Conservation (phyloP, 2,113 vertebrate genomes). For the Sporophila hypoxantha region DNA sequence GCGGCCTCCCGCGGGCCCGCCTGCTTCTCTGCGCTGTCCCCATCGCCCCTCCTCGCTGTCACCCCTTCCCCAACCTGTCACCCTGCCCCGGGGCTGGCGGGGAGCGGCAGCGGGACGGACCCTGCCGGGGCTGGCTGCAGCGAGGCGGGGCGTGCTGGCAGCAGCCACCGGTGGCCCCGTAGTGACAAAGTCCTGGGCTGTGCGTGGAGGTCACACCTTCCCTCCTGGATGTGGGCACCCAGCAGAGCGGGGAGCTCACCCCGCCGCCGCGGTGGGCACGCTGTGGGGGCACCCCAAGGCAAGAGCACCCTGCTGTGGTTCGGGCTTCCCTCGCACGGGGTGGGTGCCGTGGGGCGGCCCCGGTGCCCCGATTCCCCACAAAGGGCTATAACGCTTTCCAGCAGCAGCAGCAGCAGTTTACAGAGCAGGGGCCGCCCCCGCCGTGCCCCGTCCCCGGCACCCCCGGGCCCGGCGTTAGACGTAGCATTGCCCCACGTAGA, state of each 20-base stretch:
- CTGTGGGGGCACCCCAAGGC: background rate
- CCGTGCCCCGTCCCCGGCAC: background rate
- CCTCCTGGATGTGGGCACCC: background rate
- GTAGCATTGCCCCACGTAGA: conserved; percentile 62
- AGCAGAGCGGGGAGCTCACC: background rate
- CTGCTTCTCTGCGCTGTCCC: background rate
- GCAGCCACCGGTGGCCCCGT: background rate
- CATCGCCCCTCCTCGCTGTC: background rate
- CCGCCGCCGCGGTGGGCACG: background rate
- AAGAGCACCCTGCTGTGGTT: background rate
- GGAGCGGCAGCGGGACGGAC: background rate
- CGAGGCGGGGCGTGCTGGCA: background rate
- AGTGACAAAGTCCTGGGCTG: background rate
- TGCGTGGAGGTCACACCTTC: background rate
- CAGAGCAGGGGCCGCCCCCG: conserved; percentile 12
- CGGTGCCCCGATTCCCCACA: background rate
- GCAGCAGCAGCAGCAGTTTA: conserved; percentile 53
- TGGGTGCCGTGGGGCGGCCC: background rate
- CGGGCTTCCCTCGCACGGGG: background rate
- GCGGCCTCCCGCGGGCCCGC: background rate
- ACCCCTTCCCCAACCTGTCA: background rate
- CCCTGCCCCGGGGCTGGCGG: background rate
- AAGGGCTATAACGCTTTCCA: conserved; percentile 56
- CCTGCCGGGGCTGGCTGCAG: background rate
- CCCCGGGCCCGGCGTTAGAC: conserved; percentile 32